A percentile compares a stretch with the other conserved stretches of the same genome.
These are phyloP conservation scores for Lerista edwardsae DNA, from an alignment of 2,797 vertebrate genomes.

Conservation along the genomic window DNA sequence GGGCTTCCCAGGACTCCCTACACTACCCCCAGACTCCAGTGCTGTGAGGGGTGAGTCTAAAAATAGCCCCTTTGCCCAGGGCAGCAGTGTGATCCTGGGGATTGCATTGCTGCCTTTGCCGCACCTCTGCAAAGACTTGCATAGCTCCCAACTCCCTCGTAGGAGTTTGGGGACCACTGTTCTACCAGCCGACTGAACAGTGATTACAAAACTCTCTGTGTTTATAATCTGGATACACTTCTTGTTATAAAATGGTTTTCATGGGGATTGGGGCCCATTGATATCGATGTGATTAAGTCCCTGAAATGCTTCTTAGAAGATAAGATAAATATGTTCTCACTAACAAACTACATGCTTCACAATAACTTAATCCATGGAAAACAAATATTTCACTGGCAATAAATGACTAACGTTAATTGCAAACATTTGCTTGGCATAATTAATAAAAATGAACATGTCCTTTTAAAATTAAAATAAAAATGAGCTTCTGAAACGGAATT, in stretches of 20 bases:
- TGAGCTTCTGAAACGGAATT: conserved; percentile 36
- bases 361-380: conserved; percentile 59
- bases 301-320: background rate
- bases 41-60: too few relatives aligned
- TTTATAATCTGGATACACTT: background rate
- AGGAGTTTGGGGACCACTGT: too few relatives aligned
- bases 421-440: conserved; percentile 55
- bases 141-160: too few relatives aligned
- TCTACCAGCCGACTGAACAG: background rate
- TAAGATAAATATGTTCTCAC: conserved; percentile 28
- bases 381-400: conserved; percentile 50
- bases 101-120: too few relatives aligned
- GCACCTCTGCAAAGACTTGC: too few relatives aligned
- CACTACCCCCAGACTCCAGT: too few relatives aligned
- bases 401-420: conserved; percentile 43
- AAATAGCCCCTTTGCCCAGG: too few relatives aligned
- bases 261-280: conserved; percentile 2
- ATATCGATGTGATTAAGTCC: conserved; percentile 4
- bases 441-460: conserved; percentile 38
- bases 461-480: conserved; percentile 50
- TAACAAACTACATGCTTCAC: conserved; percentile 39
- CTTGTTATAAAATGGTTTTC: background rate
- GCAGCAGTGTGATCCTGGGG: too few relatives aligned
- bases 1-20: too few relatives aligned
- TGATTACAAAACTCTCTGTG: background rate